These are phyloP conservation scores for Montipora foliosa DNA, from an alignment of 64 coral and sea anemone genomes.

Conservation along the genomic window DNA sequence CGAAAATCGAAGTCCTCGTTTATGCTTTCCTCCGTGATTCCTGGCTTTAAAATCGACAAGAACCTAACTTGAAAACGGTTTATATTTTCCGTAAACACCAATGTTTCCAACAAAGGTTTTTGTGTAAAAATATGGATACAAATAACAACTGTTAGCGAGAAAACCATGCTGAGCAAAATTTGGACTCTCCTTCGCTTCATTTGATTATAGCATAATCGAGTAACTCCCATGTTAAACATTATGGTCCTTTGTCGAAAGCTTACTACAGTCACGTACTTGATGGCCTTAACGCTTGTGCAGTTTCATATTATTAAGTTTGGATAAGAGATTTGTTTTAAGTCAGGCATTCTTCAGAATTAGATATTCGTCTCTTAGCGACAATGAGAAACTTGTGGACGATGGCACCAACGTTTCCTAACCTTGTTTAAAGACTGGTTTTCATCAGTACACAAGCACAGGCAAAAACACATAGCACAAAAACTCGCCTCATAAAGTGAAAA, in stretches of 20 bases:
- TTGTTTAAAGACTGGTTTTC: no score
- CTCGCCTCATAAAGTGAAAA: no score
- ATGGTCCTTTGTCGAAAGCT: not conserved
- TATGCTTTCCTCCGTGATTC: not conserved
- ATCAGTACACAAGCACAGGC: no score
- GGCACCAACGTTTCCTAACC: no score
- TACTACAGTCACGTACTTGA: not conserved
- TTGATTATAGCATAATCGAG: slow-evolving; percentile 24
- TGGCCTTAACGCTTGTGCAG: not conserved
- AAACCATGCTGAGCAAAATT: not conserved
- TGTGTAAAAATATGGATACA: not conserved
- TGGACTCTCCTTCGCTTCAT: not conserved
- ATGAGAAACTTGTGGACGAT: not conserved
- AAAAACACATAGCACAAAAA: no score
- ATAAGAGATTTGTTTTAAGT: not conserved
- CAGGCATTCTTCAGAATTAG: not conserved
- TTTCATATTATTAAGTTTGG: not conserved
- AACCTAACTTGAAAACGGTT: not conserved
- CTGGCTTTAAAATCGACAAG: not conserved
- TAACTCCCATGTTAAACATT: not conserved
- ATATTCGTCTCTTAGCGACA: not conserved
- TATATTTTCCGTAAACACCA: not conserved
- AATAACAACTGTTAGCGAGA: not conserved
- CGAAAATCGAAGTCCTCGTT: no score
- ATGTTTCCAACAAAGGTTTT: not conserved